Percentiles rank a stretch among this genome's conserved stretches.
Conservation (phyloP, 2,888 invertebrate genomes). For the Eupithecia tripunctaria region DNA sequence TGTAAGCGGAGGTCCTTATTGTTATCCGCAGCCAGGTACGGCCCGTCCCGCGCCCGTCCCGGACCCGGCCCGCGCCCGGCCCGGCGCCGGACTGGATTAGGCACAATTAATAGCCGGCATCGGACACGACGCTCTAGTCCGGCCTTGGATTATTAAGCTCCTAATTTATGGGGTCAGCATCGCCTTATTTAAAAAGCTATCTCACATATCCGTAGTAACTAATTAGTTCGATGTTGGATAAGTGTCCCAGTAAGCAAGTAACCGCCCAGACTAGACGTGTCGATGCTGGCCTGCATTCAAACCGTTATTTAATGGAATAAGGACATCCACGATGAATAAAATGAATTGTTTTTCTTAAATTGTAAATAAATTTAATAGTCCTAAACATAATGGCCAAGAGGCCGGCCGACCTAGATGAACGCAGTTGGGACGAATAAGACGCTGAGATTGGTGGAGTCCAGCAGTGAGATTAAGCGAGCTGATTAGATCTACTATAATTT, state of each 20-base stretch:
- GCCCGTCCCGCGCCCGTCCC: background rate
- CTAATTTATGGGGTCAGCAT: conserved; percentile 19
- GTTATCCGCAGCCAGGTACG: background rate
- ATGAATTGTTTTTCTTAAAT: too few relatives aligned
- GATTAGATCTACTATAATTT: too few relatives aligned
- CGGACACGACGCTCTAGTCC: conserved; percentile 23
- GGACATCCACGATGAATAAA: background rate
- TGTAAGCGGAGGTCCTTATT: background rate
- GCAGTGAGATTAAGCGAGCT: too few relatives aligned
- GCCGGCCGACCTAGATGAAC: too few relatives aligned
- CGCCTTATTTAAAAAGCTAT: conserved; percentile 12
- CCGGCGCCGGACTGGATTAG: conserved; percentile 29
- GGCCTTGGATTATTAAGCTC: conserved; percentile 30
- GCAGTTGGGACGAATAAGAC: too few relatives aligned
- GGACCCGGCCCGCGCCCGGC: background rate
- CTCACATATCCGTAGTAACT: background rate
- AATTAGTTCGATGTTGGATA: background rate
- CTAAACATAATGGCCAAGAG: too few relatives aligned
- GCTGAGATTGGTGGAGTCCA: too few relatives aligned
- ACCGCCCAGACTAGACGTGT: too few relatives aligned
- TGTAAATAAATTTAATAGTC: too few relatives aligned
- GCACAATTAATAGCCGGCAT: conserved; percentile 33
- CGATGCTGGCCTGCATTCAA: background rate
- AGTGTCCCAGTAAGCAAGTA: background rate
- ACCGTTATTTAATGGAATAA: background rate